These are phyloP conservation scores for Platerodrilus igneus DNA, from an alignment of 2,888 invertebrate genomes.

Conservation along the genomic window DNA sequence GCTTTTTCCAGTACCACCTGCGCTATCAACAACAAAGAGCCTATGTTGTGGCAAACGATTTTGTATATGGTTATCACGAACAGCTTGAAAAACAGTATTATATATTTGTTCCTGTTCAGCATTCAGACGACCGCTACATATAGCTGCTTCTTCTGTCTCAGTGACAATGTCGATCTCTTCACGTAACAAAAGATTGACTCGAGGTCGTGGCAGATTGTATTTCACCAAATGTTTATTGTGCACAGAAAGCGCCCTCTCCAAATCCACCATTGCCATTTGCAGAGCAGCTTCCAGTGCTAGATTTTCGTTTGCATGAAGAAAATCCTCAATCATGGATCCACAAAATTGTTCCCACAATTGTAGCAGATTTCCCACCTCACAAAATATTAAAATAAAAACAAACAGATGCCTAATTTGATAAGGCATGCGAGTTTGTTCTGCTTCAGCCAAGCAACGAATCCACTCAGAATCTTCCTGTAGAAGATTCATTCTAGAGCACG, in stretches of 20 bases:
- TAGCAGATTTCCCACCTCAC: background rate
- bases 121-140: background rate
- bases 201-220: background rate
- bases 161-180: background rate
- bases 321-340: background rate
- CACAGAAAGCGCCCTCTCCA: background rate
- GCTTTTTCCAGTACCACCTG: slow-evolving; percentile 46
- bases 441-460: slow-evolving; percentile 29
- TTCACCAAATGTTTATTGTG: background rate
- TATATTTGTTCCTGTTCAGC: slow-evolving; percentile 1
- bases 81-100: slow-evolving; percentile 1
- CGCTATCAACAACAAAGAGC: slow-evolving; percentile 36
- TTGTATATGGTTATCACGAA: background rate
- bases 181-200: background rate
- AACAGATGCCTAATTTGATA: slow-evolving; percentile 35
- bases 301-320: background rate
- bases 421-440: slow-evolving; percentile 29
- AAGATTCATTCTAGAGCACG: slow-evolving; percentile 22
- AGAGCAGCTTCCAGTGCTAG: background rate
- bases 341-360: background rate
- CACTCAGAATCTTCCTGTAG: slow-evolving; percentile 37
- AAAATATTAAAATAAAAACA: slow-evolving; percentile 16
- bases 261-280: background rate
- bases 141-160: too few species aligned
- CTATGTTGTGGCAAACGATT: slow-evolving; percentile 20